Percentiles rank a stretch among this genome's conserved stretches.
phyloP scores from a whole-genome alignment of 1,140 invertebrate genomes.

The Heliconius nattereri region DNA sequence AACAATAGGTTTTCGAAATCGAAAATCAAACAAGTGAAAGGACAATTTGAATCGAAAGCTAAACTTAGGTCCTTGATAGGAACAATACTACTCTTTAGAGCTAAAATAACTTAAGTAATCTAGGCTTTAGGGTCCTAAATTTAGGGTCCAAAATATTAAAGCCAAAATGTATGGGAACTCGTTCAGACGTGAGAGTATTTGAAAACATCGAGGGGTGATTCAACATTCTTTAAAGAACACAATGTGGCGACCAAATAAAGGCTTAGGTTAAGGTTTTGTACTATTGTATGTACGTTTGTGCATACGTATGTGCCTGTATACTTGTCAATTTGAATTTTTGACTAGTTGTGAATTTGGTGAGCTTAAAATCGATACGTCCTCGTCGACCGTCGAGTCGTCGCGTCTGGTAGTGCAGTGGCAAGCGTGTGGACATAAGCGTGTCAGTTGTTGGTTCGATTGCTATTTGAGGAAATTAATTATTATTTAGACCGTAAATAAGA shows the following conservation, averaged over 20 bases:
- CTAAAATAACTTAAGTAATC: slow-evolving; percentile 3
- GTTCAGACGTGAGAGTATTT: slow-evolving; percentile 44
- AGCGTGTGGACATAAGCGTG: no score
- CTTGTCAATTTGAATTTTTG: background rate
- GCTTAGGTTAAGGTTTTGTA: slow-evolving; percentile 1
- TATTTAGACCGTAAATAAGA: no score
- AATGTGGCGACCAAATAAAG: slow-evolving; percentile 32
- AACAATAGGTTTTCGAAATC: slow-evolving; percentile 19
- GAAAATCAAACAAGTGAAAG: slow-evolving; percentile 40
- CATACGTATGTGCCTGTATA: background rate
- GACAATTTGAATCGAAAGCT: slow-evolving; percentile 33
- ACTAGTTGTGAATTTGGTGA: background rate
- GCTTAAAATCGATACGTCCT: no score
- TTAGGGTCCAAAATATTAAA: slow-evolving; percentile 16
- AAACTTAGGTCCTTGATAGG: slow-evolving; percentile 41
- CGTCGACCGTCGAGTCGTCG: no score
- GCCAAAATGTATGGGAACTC: slow-evolving; percentile 24
- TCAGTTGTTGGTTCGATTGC: no score
- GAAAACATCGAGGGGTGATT: slow-evolving; percentile 40
- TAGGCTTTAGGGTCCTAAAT: background rate
- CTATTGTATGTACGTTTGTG: background rate
- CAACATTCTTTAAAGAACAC: slow-evolving; percentile 38
- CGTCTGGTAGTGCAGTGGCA: no score
- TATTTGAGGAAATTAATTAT: no score
- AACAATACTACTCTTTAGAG: slow-evolving; percentile 38